Percentiles rank a stretch among this genome's conserved stretches.
These are phyloP conservation scores for Molanna angustata DNA, from an alignment of 2,888 invertebrate genomes.

Conservation along the genomic window DNA sequence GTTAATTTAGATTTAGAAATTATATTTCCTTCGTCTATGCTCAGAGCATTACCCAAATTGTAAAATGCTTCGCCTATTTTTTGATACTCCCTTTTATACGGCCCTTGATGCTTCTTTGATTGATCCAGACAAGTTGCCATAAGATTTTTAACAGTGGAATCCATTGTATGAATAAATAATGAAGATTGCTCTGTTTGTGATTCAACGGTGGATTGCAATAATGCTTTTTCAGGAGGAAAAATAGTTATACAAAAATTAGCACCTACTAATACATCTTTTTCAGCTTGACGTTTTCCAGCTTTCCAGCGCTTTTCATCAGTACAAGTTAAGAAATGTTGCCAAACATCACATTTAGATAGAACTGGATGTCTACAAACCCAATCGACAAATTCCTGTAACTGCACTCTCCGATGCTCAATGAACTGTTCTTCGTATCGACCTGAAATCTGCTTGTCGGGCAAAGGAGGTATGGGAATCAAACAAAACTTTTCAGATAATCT, in stretches of 20 bases:
- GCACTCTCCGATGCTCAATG: conserved; percentile 90
- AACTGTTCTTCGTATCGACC: conserved; percentile 97
- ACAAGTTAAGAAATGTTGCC: conserved; percentile 96
- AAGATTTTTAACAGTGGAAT: conserved; percentile 81
- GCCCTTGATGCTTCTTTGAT: conserved; percentile 80
- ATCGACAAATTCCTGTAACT: conserved; percentile 94
- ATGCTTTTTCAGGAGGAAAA: conserved; percentile 76
- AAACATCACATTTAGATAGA: conserved; percentile 85
- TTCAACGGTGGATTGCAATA: conserved; percentile 73
- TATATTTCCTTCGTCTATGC: conserved; percentile 69
- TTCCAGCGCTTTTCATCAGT: conserved; percentile 99
- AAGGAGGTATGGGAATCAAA: conserved; percentile 90
- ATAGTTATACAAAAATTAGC: conserved; percentile 89
- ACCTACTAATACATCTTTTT: conserved; percentile 87
- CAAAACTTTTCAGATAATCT: conserved; percentile 91
- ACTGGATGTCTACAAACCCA: conserved; percentile 97
- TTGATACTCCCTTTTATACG: conserved; percentile 87
- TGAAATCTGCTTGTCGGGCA: conserved; percentile 97
- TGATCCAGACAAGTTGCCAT: conserved; percentile 80
- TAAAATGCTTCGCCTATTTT: conserved; percentile 87
- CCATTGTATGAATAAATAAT: conserved; percentile 81
- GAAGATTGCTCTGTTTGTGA: conserved; percentile 80
- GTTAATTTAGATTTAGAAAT: conserved; percentile 67
- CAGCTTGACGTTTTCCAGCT: conserved; percentile 90
- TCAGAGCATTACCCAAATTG: conserved; percentile 79